Evolutionary conservation across 2,888 invertebrate genomes (phyloP), one percentile per base, ranked within the genome.

Genomic region (Oxycera nigricornis): DNA sequence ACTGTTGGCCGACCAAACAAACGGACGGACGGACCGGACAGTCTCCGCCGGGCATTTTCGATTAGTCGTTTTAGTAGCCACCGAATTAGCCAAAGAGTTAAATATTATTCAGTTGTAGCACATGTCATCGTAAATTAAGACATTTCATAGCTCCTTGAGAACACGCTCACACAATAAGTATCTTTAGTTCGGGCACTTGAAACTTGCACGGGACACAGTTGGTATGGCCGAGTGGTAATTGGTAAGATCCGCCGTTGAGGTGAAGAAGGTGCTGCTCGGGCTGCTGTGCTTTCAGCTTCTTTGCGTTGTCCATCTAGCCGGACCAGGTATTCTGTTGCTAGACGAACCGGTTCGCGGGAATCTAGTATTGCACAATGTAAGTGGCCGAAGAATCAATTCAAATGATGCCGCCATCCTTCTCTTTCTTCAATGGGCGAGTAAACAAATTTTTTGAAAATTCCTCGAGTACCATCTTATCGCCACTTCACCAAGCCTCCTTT

Each of bases 81-180:
- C 52, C 70, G 52, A 52, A 70, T 52, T 52, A 70, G 55, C 31
- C 52, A 52, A 70, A 70, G 70, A 70, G 70, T 70, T 70, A 70
- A 70, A 52, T 70, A 70, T 70, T 70, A 52, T 70, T 70, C 70
- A 70, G 70, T 70, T 70, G 70, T 70, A 70, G 70, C 70, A 70
- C 52, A 70, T 70, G 70, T 70, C 70, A 70, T 70, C 22, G 70
- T 70, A 52, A 70, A 70, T 70, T 70, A 70, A 70, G 70, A 70
- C 70, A 70, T 70, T 70, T 70, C 70, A 70, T 70, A 70, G 70
- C 70, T 70, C 52, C 70, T 70, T 70, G 52, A 70, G 52, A 70
- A 70, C 52, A 70, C 70, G 70, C 70, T 70, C 70, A 70, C 52
- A 52, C 70, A 70, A 30, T 52, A 52, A 70, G 70, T 70, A 52